Evolutionary conservation across 2,888 invertebrate species (phyloP), one percentile per base, ranked within the genome.

Genomic region (Latrodectus hesperus): DNA sequence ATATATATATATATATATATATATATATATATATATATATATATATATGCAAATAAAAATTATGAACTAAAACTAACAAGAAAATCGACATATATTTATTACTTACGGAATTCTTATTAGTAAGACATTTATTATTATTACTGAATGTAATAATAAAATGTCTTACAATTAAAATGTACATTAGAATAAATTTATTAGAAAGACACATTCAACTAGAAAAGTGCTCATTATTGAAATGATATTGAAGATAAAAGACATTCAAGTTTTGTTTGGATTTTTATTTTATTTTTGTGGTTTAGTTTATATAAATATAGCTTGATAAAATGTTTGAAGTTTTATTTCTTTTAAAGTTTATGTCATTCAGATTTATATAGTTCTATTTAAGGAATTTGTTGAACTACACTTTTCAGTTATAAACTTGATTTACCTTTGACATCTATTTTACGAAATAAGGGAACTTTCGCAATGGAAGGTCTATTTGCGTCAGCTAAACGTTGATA

Each of bases 361-460:
- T n/a, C 16, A 38, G 1, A 49, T 11, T 16, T 49, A 6, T 49
- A 9, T 49, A 71, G 38, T n/a, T 17, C 17, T 10, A 60, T 22
- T 68, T 22, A 68, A 22, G 17, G 5, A 9, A 12, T 68, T 12
- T 68, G 68, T 22, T 0, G 12, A 12, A 22, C 17, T 68, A 6
- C 16, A 22, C 6, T 68, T 60, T 60, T 60, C 5, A 17, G 9
- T 6, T 38, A 38, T 38, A 68, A 68, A 60, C 6, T 53, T 14
- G 49, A 65, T 38, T 78, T 70, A 84, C 84, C 78, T 77, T 76
- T 70, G 65, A 26, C 70, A 70, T 74, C 49, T 64, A 85, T 52
- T 38, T 85, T 85, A 53, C 79, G 80, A 70, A 80, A 67, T 52
- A 85, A 64, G 6, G 67, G 78, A 60, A 74, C 52, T 52, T 75